Evolutionary conservation across 2,797 vertebrate species (phyloP).

Genomic region (Ctenochaetus hawaiiensis): DNA sequence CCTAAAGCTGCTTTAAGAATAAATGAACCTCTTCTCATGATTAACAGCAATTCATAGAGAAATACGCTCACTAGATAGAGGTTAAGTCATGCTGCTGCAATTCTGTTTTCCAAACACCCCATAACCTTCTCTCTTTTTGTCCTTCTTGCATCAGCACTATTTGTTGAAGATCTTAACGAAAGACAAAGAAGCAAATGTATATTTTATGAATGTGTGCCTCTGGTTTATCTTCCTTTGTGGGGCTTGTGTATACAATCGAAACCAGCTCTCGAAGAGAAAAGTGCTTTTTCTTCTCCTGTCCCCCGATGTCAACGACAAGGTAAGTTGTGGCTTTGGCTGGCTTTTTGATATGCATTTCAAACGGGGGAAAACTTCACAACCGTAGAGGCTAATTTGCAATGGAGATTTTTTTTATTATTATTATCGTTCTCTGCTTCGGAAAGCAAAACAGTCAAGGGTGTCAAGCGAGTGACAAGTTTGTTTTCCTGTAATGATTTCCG

Average conservation of each 20-base stretch:
- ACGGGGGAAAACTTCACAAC: slow-evolving; percentile 93
- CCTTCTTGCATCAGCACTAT: slow-evolving; percentile 86
- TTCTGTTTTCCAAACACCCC: slow-evolving; percentile 71
- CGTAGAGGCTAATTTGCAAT: slow-evolving; percentile 92
- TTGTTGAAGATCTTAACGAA: slow-evolving; percentile 87
- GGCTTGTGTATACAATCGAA: slow-evolving; percentile 83
- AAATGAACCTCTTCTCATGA: slow-evolving; percentile 66
- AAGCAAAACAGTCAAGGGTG: slow-evolving; percentile 86
- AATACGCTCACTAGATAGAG: slow-evolving; percentile 43
- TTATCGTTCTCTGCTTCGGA: slow-evolving; percentile 83
- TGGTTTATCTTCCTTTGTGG: slow-evolving; percentile 84
- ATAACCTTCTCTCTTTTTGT: slow-evolving; percentile 83
- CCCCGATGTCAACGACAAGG: slow-evolving; percentile 99
- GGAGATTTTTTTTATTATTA: slow-evolving; percentile 84
- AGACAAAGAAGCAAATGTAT: slow-evolving; percentile 87
- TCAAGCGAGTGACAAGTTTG: slow-evolving; percentile 89
- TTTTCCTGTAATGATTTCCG: slow-evolving; percentile 89
- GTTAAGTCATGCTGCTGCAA: slow-evolving; percentile 68
- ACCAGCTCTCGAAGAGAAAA: slow-evolving; percentile 87
- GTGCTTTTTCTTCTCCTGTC: slow-evolving; percentile 97
- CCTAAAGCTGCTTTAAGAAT: slow-evolving; percentile 64
- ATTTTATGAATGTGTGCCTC: slow-evolving; percentile 88
- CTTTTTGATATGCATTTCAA: slow-evolving; percentile 97
- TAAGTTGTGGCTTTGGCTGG: slow-evolving; percentile 94
- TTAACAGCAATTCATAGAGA: slow-evolving; percentile 60